Evolutionary conservation across 2,797 vertebrate species (phyloP).

Genomic region (Spatula clypeata): DNA sequence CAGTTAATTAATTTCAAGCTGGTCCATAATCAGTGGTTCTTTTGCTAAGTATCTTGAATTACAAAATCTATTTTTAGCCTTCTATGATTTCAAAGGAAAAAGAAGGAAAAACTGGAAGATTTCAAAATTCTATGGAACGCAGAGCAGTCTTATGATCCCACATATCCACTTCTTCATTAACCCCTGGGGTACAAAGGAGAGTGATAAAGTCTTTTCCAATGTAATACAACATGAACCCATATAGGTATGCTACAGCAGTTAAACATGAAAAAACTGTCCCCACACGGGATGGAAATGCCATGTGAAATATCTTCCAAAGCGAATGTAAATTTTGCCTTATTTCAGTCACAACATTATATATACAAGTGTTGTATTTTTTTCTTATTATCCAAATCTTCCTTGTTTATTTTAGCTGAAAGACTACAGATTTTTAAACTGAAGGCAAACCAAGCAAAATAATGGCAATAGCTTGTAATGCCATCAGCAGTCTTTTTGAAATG

Average conservation of each 20-base stretch:
- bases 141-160: background rate
- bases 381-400: background rate
- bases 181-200: background rate
- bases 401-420: background rate
- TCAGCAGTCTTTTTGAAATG: background rate
- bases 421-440: background rate
- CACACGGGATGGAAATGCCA: background rate
- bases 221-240: background rate
- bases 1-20: background rate
- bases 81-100: background rate
- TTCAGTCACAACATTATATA: background rate
- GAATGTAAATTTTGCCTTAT: background rate
- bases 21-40: background rate
- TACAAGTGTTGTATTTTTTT: accelerated
- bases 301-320: background rate
- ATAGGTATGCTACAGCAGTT: background rate
- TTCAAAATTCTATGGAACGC: background rate
- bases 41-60: background rate
- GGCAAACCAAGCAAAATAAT: background rate
- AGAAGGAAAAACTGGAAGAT: background rate
- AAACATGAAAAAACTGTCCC: background rate
- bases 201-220: background rate
- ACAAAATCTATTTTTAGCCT: background rate
- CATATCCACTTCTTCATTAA: background rate
- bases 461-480: background rate